A percentile compares a stretch with the other conserved stretches of the same genome.
phyloP scores from a whole-genome alignment of 1,140 invertebrate genomes.

The Armadillidium nasatum region DNA sequence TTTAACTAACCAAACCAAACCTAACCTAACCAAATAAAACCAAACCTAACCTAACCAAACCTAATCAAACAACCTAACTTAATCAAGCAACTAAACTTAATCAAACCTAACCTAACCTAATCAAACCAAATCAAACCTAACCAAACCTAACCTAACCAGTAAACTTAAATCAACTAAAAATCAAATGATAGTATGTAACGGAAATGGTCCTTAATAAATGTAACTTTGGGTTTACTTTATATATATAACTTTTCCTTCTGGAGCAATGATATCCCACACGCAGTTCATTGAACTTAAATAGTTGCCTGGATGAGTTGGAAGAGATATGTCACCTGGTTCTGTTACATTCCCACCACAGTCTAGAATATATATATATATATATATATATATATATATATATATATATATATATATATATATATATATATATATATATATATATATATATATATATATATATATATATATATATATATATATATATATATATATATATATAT shows the following conservation, averaged over 20 bases:
- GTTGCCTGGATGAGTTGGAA: conserved; percentile 49
- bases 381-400: conserved; percentile 9
- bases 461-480: background rate
- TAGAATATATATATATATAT: conserved; percentile 43
- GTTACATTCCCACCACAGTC: conserved; percentile 61
- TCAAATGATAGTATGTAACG: no score
- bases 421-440: conserved; percentile 16
- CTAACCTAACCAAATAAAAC: no score
- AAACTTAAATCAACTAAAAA: no score
- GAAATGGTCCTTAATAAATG: no score
- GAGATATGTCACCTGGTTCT: conserved; percentile 49
- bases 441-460: conserved; percentile 13
- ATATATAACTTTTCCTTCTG: background rate
- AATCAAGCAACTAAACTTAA: no score
- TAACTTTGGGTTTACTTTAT: background rate
- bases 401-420: conserved; percentile 17
- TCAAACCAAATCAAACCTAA: no score
- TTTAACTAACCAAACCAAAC: no score
- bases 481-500: no score
- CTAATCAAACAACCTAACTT: no score
- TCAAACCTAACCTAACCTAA: no score
- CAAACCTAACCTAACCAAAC: no score
- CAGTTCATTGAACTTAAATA: conserved; percentile 60
- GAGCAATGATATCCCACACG: conserved; percentile 58
- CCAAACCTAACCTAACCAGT: no score